Percentiles rank a stretch among this genome's conserved stretches.
Evolutionary conservation across 2,888 invertebrate species (phyloP).

Genomic region (Malthinus seriepunctatus): DNA sequence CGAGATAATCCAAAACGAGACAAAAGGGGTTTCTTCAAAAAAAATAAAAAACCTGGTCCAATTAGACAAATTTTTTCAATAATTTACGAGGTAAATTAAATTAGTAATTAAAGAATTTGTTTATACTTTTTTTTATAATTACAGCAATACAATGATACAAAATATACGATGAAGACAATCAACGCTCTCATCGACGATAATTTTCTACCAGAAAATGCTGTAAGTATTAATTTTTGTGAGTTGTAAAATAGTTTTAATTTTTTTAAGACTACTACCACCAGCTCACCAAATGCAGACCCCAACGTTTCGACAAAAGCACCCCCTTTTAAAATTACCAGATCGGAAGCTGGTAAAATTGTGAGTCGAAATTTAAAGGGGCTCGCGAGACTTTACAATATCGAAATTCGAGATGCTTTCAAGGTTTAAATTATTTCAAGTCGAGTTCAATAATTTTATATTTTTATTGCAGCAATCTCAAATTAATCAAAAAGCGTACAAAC

Average conservation of each 20-base stretch:
- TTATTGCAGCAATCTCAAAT: conserved; percentile 45
- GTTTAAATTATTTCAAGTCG: conserved; percentile 47
- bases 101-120: neutral
- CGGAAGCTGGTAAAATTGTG: conserved; percentile 51
- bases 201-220: conserved; percentile 51
- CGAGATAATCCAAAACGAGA: neutral
- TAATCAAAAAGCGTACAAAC: conserved; percentile 39
- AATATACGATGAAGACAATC: conserved; percentile 54
- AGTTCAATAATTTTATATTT: neutral
- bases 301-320: conserved; percentile 49
- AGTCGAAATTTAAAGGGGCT: conserved; percentile 57
- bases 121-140: conserved; percentile 33
- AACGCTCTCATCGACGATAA: conserved; percentile 51
- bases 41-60: conserved; percentile 38
- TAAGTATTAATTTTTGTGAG: conserved; percentile 34
- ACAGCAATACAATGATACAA: conserved; percentile 58
- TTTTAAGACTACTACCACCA: conserved; percentile 36
- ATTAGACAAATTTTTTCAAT: conserved; percentile 46
- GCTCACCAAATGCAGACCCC: conserved; percentile 41
- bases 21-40: conserved; percentile 9
- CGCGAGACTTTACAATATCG: conserved; percentile 56
- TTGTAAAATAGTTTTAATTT: conserved; percentile 18
- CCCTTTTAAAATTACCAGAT: conserved; percentile 53
- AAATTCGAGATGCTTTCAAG: conserved; percentile 57
- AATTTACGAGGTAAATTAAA: conserved; percentile 47